Conservation (phyloP, 1,140 invertebrate species). For the Trypoxylus dichotomus region DNA sequence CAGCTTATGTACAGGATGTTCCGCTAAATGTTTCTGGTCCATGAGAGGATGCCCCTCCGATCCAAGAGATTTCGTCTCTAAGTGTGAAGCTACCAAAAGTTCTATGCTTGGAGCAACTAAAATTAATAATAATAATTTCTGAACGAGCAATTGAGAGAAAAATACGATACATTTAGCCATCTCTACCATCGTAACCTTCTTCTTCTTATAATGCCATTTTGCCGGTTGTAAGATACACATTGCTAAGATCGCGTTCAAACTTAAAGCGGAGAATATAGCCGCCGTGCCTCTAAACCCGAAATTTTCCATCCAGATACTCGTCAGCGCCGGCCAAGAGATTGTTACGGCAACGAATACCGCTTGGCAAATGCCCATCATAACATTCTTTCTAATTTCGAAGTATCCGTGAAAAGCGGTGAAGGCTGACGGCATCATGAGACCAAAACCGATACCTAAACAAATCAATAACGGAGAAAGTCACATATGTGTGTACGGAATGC, state of each 20-base stretch:
- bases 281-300: conserved; percentile 65
- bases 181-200: conserved; percentile 3
- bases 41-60: neutral
- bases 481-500: neutral
- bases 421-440: conserved; percentile 60
- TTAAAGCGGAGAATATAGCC: conserved; percentile 63
- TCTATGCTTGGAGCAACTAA: neutral
- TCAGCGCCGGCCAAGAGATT: conserved; percentile 60
- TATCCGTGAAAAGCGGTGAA: conserved; percentile 63
- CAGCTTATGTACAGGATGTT: neutral
- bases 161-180: conserved; percentile 16
- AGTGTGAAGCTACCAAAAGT: neutral
- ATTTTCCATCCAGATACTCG: conserved; percentile 55
- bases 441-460: conserved; percentile 56
- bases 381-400: conserved; percentile 60
- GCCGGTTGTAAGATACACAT: conserved; percentile 67
- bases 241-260: conserved; percentile 64
- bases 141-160: neutral
- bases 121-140: neutral
- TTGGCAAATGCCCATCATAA: conserved; percentile 64
- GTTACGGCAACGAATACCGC: conserved; percentile 59
- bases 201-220: conserved; percentile 66
- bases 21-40: neutral
- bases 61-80: neutral
- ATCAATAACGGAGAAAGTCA: conserved; percentile 25